phyloP scores from a whole-genome alignment of 2,113 vertebrate genomes.

The Oenanthe oenanthe region DNA sequence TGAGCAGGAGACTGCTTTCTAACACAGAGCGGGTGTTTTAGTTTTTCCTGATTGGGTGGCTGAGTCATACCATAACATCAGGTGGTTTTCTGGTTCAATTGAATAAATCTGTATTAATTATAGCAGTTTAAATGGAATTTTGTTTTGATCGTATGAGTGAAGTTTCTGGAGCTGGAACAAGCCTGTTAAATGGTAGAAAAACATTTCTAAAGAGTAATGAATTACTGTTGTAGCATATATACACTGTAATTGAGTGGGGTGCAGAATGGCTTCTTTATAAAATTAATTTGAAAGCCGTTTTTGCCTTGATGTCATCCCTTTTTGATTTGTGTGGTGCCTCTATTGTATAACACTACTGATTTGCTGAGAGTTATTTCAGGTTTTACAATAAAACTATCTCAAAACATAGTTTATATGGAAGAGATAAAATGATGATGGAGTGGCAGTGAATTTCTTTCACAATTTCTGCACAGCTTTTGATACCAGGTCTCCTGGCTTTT shows the following conservation, averaged over 20 bases:
- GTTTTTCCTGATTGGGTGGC: constrained; percentile 11
- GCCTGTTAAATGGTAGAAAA: not conserved
- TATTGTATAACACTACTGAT: not conserved
- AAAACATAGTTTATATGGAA: not conserved
- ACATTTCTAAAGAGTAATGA: not conserved
- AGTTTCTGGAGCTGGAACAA: not conserved
- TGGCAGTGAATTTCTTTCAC: not conserved
- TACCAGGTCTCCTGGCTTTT: not conserved
- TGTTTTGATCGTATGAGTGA: not conserved
- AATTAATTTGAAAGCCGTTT: not conserved
- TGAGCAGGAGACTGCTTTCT: not conserved
- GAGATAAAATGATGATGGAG: not conserved
- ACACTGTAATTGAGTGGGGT: not conserved
- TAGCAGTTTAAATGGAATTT: not conserved
- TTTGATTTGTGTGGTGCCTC: not conserved
- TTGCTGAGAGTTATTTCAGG: not conserved
- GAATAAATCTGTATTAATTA: constrained; percentile 27
- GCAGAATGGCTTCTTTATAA: not conserved
- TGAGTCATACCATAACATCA: constrained; percentile 35
- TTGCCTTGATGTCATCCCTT: not conserved
- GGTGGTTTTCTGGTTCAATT: not conserved
- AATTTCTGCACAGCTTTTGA: not conserved
- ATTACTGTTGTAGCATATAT: not conserved
- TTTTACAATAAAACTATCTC: no score
- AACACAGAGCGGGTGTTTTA: not conserved